Base-by-base conservation (phyloP, 2,888 invertebrate species). In the Oegoconia quadripuncta region DNA sequence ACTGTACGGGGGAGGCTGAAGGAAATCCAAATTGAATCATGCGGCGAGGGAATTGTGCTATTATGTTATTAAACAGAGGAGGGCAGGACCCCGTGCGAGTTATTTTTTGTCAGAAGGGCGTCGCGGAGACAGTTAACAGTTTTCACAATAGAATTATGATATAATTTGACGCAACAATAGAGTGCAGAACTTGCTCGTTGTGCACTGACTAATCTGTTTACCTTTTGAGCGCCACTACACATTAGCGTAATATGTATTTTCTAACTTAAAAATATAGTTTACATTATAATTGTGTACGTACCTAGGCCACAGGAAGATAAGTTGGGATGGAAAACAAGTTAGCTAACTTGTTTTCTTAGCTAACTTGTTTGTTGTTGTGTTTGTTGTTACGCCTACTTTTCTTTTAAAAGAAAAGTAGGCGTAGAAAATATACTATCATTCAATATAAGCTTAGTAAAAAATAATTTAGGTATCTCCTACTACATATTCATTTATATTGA, bases 1-100 rank as follows among this genome's bases (percentile, higher is more conserved):
- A 61, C 79, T 66, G 71, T 78, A 73, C 76, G 64, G 64, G 83
- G 86, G 84, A 84, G 79, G 83, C 81, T 83, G 84, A 78, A 86
- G 86, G 82, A 90, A 90, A 90, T 90, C 90, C 87, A 90, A 90
- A 90, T 90, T 90, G 90, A 90, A 90, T 90, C 88, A 89, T 88
- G 88, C 84, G 88, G 88, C 90, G 87, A 86, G 90, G 88, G 88
- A 90, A 90, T 90, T 90, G 90, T 89, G 89, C 90, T 89, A 90
- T 90, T 90, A 90, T 90, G 89, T 90, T 89, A 90, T 90, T 89
- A 89, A 90, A 88, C 83, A 88, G 83, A 68, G 78, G 75, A 84
- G 88, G 88, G 90, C 90, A 88, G 84, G 89, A 79, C 83, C 86
- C 84, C 72, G 86, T 62, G 68, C 68, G 55, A 70, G 70, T 69